Conservation (phyloP, 2,888 invertebrate genomes). For the Amphipoea oculea region DNA sequence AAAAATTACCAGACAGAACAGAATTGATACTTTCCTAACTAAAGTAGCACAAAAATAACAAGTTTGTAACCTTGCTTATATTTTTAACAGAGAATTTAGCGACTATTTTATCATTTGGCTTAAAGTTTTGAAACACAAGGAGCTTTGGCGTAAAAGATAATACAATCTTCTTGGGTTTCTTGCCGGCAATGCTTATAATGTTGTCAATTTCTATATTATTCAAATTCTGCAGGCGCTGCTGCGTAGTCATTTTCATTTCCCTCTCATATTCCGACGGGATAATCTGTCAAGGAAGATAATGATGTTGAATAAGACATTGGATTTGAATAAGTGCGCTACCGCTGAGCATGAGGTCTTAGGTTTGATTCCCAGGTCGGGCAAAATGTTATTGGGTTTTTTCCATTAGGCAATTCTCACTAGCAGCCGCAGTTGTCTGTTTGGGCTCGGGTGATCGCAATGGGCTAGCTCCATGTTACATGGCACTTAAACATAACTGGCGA, state of each 20-base stretch:
- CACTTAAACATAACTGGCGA: background rate
- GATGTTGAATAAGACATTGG: background rate
- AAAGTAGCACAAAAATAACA: slow-evolving; percentile 14
- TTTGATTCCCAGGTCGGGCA: background rate
- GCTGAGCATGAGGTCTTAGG: background rate
- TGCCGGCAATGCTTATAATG: slow-evolving; percentile 69
- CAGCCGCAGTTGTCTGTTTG: background rate
- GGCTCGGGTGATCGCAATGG: background rate
- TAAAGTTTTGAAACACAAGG: slow-evolving; percentile 91
- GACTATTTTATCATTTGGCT: slow-evolving; percentile 86
- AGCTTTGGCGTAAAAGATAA: slow-evolving; percentile 87
- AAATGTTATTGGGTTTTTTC: background rate
- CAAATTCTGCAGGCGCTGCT: slow-evolving; percentile 79
- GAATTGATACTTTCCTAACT: background rate
- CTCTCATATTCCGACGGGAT: slow-evolving; percentile 83
- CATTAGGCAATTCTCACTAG: background rate
- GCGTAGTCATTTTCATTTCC: slow-evolving; percentile 82
- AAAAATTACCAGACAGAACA: slow-evolving; percentile 10
- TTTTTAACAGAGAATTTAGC: slow-evolving; percentile 90
- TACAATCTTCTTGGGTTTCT: slow-evolving; percentile 71
- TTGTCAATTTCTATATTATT: slow-evolving; percentile 80
- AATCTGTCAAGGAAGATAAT: slow-evolving; percentile 69
- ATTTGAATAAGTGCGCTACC: background rate
- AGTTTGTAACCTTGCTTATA: slow-evolving; percentile 85
- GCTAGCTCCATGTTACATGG: background rate